Percentiles rank a stretch among this genome's conserved stretches.
phyloP scores from a whole-genome alignment of 2,113 vertebrate species.

The Noctilio leporinus region DNA sequence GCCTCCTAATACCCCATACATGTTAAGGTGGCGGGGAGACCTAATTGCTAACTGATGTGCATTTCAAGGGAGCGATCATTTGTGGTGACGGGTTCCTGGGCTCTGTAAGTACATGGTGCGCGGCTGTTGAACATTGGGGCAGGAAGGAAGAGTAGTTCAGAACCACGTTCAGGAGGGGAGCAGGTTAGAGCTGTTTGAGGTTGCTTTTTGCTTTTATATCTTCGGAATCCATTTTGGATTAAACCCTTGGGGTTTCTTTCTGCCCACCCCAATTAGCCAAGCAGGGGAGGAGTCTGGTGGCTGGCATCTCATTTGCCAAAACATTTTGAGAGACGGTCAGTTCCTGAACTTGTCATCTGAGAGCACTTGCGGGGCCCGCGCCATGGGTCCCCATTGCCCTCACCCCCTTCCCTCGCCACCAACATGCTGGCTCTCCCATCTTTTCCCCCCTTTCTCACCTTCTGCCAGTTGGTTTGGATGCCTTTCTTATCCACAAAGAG shows the following conservation, averaged over 20 bases:
- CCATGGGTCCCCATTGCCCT: rapidly evolving
- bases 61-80: neutral
- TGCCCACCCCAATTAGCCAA: neutral
- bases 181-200: neutral
- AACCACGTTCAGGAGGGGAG: neutral
- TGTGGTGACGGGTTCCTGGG: neutral
- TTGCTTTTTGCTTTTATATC: neutral
- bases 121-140: neutral
- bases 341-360: neutral
- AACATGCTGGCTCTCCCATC: rapidly evolving
- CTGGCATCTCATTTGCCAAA: neutral
- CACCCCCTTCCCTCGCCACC: rapidly evolving
- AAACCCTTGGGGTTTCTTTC: neutral
- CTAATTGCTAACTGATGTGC: neutral
- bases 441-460: neutral
- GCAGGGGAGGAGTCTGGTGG: neutral
- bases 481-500: neutral
- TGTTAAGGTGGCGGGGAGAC: neutral
- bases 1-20: neutral
- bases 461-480: neutral
- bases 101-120: neutral
- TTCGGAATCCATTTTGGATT: neutral
- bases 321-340: neutral
- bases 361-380: rapidly evolving
- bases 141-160: neutral